phyloP scores from a whole-genome alignment of 2,113 vertebrate genomes.

The Colinus virginianus region DNA sequence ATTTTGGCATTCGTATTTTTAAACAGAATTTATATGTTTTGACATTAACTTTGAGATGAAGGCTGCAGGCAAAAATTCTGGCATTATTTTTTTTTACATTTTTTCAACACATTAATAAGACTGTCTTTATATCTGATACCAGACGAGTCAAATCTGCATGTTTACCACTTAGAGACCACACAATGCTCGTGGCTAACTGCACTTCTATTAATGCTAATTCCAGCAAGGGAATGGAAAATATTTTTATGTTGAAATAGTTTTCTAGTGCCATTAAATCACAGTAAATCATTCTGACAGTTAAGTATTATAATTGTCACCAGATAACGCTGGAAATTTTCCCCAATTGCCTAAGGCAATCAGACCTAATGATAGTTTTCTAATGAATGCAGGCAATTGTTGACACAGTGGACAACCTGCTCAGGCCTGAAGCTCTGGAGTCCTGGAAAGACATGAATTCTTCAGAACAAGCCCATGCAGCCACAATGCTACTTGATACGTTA shows the following conservation, averaged over 20 bases:
- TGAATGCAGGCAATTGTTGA: slow-evolving; percentile 96
- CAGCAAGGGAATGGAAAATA: slow-evolving; percentile 23
- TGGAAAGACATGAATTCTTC: slow-evolving; percentile 99
- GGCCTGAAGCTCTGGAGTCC: slow-evolving; percentile 94
- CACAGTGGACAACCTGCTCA: slow-evolving; percentile 97
- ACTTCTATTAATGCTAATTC: slow-evolving; percentile 58
- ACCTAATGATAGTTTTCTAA: slow-evolving; percentile 75
- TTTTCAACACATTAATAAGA: slow-evolving; percentile 40
- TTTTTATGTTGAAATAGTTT: slow-evolving; percentile 43
- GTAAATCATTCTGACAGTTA: slow-evolving; percentile 73
- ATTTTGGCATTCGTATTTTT: not conserved
- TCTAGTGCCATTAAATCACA: slow-evolving; percentile 67
- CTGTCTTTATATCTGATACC: slow-evolving; percentile 15
- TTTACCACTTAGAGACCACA: slow-evolving; percentile 19
- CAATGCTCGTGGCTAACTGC: slow-evolving; percentile 50
- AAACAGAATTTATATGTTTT: slow-evolving; percentile 16
- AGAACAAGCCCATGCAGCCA: slow-evolving; percentile 96
- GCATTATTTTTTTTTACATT: slow-evolving; percentile 21
- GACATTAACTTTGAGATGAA: slow-evolving; percentile 40
- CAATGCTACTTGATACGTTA: slow-evolving; percentile 96
- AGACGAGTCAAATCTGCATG: slow-evolving; percentile 35
- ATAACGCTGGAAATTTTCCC: slow-evolving; percentile 43
- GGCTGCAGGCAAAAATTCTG: slow-evolving; percentile 26
- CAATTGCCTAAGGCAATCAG: slow-evolving; percentile 46
- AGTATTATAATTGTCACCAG: slow-evolving; percentile 69